Evolutionary conservation across 2,888 invertebrate genomes (phyloP).

Genomic region (Synergus gifuensis): DNA sequence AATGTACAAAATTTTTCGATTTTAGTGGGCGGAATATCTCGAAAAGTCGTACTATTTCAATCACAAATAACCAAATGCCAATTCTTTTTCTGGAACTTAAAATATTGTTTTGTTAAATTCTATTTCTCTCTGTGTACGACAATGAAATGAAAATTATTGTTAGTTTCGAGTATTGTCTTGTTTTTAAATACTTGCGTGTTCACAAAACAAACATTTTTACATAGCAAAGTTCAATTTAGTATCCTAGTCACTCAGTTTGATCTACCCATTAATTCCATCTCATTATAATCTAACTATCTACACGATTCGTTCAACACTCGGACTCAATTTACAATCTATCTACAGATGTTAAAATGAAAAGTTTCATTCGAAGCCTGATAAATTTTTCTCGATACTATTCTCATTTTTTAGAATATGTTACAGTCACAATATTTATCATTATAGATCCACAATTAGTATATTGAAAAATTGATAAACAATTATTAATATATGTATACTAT

Average conservation of each 20-base stretch:
- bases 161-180: neutral
- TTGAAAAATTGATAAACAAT: slow-evolving; percentile 8
- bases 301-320: slow-evolving; percentile 24
- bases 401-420: slow-evolving; percentile 26
- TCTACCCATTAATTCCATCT: slow-evolving; percentile 6
- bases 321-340: slow-evolving; percentile 37
- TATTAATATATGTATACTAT: neutral
- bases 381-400: neutral
- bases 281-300: slow-evolving; percentile 21
- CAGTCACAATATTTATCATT: neutral
- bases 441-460: neutral
- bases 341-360: slow-evolving; percentile 12
- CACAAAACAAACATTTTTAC: slow-evolving; percentile 6
- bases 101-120: neutral
- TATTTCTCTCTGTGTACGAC: neutral
- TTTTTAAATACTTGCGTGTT: slow-evolving; percentile 15
- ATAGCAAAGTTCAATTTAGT: neutral
- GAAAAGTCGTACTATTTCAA: neutral
- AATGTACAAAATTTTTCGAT: no score
- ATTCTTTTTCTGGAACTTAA: neutral
- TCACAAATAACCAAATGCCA: neutral
- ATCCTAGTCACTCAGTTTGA: neutral
- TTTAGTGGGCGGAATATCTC: no score
- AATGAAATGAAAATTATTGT: slow-evolving; percentile 1
- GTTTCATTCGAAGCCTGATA: slow-evolving; percentile 5